Conservation (phyloP, 2,888 invertebrate species). For the Catocala fraxini region DNA sequence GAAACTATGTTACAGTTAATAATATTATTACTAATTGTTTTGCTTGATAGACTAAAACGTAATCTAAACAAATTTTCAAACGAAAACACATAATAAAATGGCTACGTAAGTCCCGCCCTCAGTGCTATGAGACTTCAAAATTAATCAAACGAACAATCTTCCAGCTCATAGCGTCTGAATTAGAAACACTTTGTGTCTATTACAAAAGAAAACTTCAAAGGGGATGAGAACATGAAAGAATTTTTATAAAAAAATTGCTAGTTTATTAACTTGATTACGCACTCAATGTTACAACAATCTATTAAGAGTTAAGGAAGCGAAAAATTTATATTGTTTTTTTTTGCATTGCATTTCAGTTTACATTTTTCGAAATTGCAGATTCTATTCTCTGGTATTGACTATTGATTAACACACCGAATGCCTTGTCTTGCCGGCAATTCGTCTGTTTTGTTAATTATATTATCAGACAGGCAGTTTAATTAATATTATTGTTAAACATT, state of each 20-base stretch:
- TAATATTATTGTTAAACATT: no score
- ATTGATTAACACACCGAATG: no score
- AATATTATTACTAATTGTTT: no score
- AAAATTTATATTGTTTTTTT: no score
- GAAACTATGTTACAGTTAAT: no score
- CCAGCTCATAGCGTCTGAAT: conserved; percentile 63
- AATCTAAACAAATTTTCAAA: not conserved
- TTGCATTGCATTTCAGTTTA: conserved; percentile 9
- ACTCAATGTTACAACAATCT: conserved; percentile 21
- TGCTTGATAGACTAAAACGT: no score
- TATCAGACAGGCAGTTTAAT: no score
- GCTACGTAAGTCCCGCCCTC: conserved; percentile 26
- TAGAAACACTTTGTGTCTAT: conserved; percentile 65
- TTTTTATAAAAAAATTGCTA: conserved; percentile 52
- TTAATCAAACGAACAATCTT: conserved; percentile 70
- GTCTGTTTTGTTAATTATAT: no score
- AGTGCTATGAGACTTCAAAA: conserved; percentile 51
- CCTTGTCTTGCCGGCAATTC: no score
- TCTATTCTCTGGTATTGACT: no score
- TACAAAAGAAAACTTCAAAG: conserved; percentile 67
- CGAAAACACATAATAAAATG: conserved; percentile 34
- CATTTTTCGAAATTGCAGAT: not conserved
- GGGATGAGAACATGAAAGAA: conserved; percentile 38
- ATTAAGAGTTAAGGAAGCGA: conserved; percentile 19
- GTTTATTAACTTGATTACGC: conserved; percentile 53